Percentiles rank a stretch among this genome's conserved stretches.
These are phyloP conservation scores for Nemoura dubitans DNA, from an alignment of 2,888 invertebrate genomes.

Conservation along the genomic window DNA sequence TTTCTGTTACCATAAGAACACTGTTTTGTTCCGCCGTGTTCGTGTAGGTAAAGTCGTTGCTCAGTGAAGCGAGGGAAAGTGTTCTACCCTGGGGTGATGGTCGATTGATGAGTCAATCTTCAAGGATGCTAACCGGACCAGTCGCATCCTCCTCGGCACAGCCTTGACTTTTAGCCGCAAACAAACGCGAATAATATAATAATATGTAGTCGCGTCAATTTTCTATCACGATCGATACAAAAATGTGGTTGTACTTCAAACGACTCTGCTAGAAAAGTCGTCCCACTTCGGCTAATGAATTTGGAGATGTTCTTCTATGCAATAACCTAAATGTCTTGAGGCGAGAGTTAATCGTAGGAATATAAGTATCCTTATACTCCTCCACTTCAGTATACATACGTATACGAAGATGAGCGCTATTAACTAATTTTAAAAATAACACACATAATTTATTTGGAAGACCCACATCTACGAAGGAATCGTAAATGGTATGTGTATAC, in stretches of 20 bases:
- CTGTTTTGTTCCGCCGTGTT: neutral
- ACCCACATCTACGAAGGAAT: neutral
- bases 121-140: constrained; percentile 27
- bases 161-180: constrained; percentile 24
- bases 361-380: neutral
- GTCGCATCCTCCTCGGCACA: neutral
- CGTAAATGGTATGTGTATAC: too few species aligned
- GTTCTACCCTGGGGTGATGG: neutral
- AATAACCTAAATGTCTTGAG: neutral
- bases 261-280: neutral
- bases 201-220: neutral
- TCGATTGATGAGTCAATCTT: neutral
- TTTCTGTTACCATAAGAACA: neutral
- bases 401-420: neutral
- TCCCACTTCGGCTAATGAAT: neutral
- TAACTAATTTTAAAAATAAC: neutral
- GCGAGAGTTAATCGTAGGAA: neutral
- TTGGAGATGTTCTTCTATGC: neutral
- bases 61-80: neutral
- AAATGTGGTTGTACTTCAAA: constrained; percentile 19
- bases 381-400: neutral
- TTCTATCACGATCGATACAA: neutral
- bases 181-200: neutral
- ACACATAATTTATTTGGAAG: neutral
- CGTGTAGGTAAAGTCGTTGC: neutral